Evolutionary conservation across 2,113 vertebrate genomes (phyloP), one percentile per base, ranked within the genome.

Genomic region (Eupsittula cactorum): DNA sequence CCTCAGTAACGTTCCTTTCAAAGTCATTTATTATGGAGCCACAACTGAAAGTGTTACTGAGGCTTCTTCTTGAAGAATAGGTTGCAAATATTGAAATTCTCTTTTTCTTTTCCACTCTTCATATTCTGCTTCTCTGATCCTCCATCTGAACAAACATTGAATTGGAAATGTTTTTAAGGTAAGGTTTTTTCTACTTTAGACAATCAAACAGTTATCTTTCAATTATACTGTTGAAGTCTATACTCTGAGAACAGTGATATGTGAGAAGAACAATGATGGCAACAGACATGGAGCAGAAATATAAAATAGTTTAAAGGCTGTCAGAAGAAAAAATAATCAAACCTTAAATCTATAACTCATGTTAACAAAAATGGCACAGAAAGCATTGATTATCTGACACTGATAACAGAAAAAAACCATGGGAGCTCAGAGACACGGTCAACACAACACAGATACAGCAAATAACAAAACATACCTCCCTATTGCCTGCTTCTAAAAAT

Each of bases 11-110:
- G 0, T 47, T 86, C 71, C 44, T 77, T 90, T 86, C 85, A 50
- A 52, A 88, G 60, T 80, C 85, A 92, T 94, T 93, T 95, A 90
- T 88, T 81, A 41, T 25, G 31, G 27, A 80, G n/a, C 31, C 82
- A 39, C 47, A 28, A 27, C 44, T 35, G 39, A 35, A 77, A 76
- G 31, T 27, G 33, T 16, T 93, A 15, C 27, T 65, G 33, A 17
- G 33, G 44, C 13, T 73, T 85, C 24, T 42, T 67, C 41, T 42
- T 62, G 47, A 87, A 52, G 49, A 85, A 79, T 1, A 70, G 4
- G 14, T 41, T 44, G n/a, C 15, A 86, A 95, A 82, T 57, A 82
- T 52, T 88, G 63, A 60, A 46, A 50, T 55, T 23, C 16, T 10
- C 21, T 62, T 80, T 81, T 67, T 28, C 16, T 82, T 85, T 90